Evolutionary conservation across 2,113 vertebrate genomes (phyloP).

Genomic region (Cricetomys ansorgei): DNA sequence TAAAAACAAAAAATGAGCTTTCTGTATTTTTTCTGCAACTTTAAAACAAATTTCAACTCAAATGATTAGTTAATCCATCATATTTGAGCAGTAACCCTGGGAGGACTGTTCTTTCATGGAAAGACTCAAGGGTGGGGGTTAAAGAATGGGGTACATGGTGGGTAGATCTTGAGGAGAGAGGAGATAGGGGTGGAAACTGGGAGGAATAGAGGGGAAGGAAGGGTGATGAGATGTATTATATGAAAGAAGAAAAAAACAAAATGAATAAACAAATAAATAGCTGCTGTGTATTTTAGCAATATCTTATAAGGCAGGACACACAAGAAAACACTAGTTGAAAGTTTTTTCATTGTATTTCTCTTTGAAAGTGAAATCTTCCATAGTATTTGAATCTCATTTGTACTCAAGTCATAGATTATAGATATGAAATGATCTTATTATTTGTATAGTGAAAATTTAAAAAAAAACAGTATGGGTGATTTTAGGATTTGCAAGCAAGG

Average conservation of each 20-base stretch:
- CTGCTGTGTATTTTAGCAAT: neutral
- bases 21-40: constrained; percentile 10
- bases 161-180: too few relatives aligned
- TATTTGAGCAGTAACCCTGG: too few relatives aligned
- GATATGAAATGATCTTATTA: fast-evolving
- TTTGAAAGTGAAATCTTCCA: neutral
- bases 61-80: neutral
- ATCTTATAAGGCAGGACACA: neutral
- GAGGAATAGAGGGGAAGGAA: too few relatives aligned
- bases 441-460: neutral
- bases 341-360: neutral
- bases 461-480: neutral
- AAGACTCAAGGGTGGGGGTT: too few relatives aligned
- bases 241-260: too few relatives aligned
- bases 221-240: too few relatives aligned
- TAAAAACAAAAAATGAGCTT: neutral
- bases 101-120: too few relatives aligned
- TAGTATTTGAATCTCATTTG: neutral
- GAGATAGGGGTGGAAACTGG: too few relatives aligned
- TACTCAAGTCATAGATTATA: neutral
- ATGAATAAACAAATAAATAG: too few relatives aligned
- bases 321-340: neutral
- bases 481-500: neutral
- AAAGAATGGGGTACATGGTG: too few relatives aligned
- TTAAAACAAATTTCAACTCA: neutral